A percentile compares a stretch with the other conserved stretches of the same genome.
These are phyloP conservation scores for Calephelis nemesis DNA, from an alignment of 1,140 invertebrate genomes.

Conservation along the genomic window DNA sequence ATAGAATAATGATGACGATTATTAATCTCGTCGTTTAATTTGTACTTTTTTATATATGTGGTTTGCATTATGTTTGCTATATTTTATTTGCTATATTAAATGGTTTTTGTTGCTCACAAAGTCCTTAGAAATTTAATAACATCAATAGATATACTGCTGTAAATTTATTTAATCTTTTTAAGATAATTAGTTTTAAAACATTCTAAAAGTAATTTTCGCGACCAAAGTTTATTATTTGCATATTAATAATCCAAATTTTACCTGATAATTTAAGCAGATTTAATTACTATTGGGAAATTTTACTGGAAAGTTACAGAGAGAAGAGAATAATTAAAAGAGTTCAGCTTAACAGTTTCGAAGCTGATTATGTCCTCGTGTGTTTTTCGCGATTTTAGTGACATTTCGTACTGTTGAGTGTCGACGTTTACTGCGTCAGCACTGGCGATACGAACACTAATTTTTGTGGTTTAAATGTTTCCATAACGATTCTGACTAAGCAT, in stretches of 20 bases:
- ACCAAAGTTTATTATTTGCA: conserved; percentile 13
- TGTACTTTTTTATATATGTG: too few relatives aligned
- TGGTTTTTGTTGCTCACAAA: too few relatives aligned
- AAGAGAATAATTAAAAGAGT: conserved; percentile 51
- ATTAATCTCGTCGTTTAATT: too few relatives aligned
- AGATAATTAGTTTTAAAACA: not conserved
- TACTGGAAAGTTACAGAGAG: conserved; percentile 40
- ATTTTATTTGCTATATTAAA: too few relatives aligned
- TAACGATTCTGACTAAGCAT: too few relatives aligned
- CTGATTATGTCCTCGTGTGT: conserved; percentile 34
- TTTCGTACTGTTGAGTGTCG: too few relatives aligned
- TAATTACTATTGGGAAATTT: conserved; percentile 34
- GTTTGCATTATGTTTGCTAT: too few relatives aligned
- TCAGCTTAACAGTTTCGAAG: conserved; percentile 39
- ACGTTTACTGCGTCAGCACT: too few relatives aligned
- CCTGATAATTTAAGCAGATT: conserved; percentile 20
- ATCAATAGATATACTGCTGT: not conserved
- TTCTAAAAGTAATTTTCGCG: not conserved
- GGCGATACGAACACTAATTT: too few relatives aligned
- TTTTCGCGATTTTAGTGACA: conserved; percentile 4
- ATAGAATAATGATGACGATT: too few relatives aligned
- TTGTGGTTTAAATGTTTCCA: too few relatives aligned
- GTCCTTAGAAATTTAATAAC: too few relatives aligned
- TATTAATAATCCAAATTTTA: conserved; percentile 12
- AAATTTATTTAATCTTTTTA: conserved; percentile 1